Base-by-base conservation (phyloP, 2,888 invertebrate genomes). In the Mystacides longicornis region DNA sequence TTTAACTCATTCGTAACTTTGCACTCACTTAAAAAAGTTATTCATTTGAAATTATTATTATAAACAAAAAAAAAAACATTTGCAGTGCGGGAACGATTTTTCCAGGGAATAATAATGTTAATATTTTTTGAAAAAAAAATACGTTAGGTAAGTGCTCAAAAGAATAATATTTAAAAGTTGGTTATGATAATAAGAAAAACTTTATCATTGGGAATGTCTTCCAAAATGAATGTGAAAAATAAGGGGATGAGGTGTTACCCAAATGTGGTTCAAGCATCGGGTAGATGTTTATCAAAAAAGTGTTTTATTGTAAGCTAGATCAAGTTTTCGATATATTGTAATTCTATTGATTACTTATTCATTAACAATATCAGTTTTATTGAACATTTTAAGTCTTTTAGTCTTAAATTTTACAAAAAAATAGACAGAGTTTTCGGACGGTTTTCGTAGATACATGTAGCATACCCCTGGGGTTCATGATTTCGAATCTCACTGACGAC, bases 181-280 rank as follows among this genome's bases (percentile, higher is more conserved):
- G 46, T 52, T 46, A 37, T 37, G 53, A 53, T 53, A 53, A 48
- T 48, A 53, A 53, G 47, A 51, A 55, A 51, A 54, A 55, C 9
- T 51, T 19, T 31, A 46, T 37, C 57, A 54, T 57, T 57, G 53
- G n/a, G 51, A 54, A 57, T 46, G 52, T 57, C 56, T 47, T 46
- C 46, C 37, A 47, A 48, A 42, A 46, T 49, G 49, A 52, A 56
- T 49, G 51, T 43, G 19, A 54, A 57, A 43, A 59, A 52, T 54
- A 47, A 52, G 52, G 54, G 50, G 37, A 37, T 14, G 4, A 14
- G 37, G 37, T n/a, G n/a, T n/a, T n/a, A n/a, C n/a, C n/a, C n/a
- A n/a, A n/a, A n/a, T n/a, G n/a, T n/a, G n/a, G n/a, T n/a, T n/a
- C n/a, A n/a, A n/a, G n/a, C n/a, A n/a, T n/a, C n/a, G n/a, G n/a